These are phyloP conservation scores for Chloroclystis v-ata DNA, from an alignment of 2,888 invertebrate genomes.

Conservation along the genomic window DNA sequence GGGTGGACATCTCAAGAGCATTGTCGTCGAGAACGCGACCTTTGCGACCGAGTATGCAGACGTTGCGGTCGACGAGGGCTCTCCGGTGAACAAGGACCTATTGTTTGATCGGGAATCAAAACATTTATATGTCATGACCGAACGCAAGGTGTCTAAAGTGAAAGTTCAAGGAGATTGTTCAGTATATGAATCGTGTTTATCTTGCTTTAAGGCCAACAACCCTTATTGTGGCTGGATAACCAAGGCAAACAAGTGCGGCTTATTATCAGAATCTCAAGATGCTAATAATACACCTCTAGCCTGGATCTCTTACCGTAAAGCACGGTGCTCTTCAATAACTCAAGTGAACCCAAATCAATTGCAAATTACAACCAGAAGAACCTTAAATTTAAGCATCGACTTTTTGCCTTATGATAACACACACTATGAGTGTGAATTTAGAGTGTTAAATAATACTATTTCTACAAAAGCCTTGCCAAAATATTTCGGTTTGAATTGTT, in stretches of 20 bases:
- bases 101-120: conserved; percentile 93
- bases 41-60: conserved; percentile 93
- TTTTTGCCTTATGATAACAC: conserved; percentile 95
- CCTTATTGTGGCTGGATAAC: conserved; percentile 99
- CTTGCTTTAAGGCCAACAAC: conserved; percentile 95
- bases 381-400: conserved; percentile 94
- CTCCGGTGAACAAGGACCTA: conserved; percentile 92
- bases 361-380: conserved; percentile 94
- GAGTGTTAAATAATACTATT: conserved; percentile 91
- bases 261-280: conserved; percentile 89
- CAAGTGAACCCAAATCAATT: conserved; percentile 93
- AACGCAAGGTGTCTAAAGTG: conserved; percentile 93
- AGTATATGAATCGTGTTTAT: conserved; percentile 92
- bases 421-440: conserved; percentile 95
- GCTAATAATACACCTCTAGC: conserved; percentile 86
- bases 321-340: conserved; percentile 96
- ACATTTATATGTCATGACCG: conserved; percentile 96
- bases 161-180: conserved; percentile 93
- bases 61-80: conserved; percentile 88
- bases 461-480: conserved; percentile 95
- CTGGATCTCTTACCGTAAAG: conserved; percentile 97
- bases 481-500: conserved; percentile 94
- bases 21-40: conserved; percentile 90
- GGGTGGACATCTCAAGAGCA: conserved; percentile 95
- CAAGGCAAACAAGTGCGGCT: conserved; percentile 95